These are phyloP conservation scores for Holacanthus passer DNA, from an alignment of 2,113 vertebrate species.

Conservation along the genomic window DNA sequence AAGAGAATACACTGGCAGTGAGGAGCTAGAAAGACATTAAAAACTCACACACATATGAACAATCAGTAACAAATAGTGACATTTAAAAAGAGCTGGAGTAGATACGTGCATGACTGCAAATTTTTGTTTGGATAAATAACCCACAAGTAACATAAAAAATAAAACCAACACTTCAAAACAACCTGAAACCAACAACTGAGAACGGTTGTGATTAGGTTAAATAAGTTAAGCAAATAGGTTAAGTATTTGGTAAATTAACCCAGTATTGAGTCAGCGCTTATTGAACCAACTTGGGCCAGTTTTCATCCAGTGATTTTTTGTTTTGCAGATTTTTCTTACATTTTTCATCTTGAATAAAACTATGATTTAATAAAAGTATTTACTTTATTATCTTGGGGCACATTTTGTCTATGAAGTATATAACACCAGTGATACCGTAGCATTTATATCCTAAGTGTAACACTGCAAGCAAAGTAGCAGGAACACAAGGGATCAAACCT, in stretches of 20 bases:
- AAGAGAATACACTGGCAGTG: background rate
- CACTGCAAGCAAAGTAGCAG: no score
- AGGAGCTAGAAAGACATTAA: background rate
- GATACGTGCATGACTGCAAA: no score
- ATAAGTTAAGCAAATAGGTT: no score
- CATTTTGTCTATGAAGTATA: no score
- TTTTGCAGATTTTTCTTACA: background rate
- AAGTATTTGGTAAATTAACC: no score
- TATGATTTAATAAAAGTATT: background rate
- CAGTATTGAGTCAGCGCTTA: background rate
- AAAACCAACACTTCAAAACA: background rate
- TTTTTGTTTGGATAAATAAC: background rate
- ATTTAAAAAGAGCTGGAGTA: no score
- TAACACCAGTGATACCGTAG: background rate
- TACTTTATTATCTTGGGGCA: background rate
- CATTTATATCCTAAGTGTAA: background rate
- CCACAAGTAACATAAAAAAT: background rate
- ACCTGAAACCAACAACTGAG: no score
- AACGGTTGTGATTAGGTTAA: no score
- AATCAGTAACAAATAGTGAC: no score
- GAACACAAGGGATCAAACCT: no score
- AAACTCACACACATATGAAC: no score
- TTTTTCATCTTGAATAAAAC: background rate
- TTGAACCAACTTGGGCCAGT: background rate
- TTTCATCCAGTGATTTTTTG: background rate